A percentile compares a stretch with the other conserved stretches of the same genome.
phyloP scores from a whole-genome alignment of 1,140 invertebrate genomes.

The Neomicropteryx cornuta region DNA sequence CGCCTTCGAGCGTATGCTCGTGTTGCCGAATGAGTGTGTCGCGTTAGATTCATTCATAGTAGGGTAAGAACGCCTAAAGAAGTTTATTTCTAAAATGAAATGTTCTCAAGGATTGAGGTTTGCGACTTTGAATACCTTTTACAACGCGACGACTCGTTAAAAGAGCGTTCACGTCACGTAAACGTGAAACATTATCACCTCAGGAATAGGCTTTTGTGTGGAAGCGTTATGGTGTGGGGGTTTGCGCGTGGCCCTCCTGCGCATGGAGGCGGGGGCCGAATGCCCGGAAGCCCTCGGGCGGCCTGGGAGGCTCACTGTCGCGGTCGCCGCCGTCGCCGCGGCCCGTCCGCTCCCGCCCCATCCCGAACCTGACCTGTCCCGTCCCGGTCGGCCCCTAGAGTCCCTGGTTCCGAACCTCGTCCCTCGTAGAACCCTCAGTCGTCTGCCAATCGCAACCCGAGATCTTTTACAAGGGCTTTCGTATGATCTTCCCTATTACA shows the following conservation, averaged over 20 bases:
- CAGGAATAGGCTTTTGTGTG: conserved; percentile 4
- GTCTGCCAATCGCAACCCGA: conserved; percentile 16
- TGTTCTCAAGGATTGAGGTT: too few species aligned
- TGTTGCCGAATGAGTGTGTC: too few species aligned
- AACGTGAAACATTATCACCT: conserved; percentile 5
- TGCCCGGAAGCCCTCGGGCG: not conserved
- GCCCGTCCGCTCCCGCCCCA: conserved; percentile 9
- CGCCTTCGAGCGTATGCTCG: too few species aligned
- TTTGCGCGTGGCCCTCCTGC: not conserved
- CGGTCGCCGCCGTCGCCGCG: conserved; percentile 13
- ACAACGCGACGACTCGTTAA: too few species aligned
- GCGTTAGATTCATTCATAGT: too few species aligned
- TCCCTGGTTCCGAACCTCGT: conserved; percentile 18
- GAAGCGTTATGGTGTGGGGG: conserved; percentile 1
- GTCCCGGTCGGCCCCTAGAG: not conserved
- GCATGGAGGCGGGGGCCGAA: conserved; percentile 1
- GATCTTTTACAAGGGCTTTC: conserved; percentile 1
- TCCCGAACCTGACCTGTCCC: conserved; percentile 6
- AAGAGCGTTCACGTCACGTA: conserved; percentile 5
- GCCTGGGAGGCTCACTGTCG: conserved; percentile 8
- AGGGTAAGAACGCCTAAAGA: too few species aligned
- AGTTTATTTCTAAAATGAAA: too few species aligned
- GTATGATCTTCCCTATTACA: not conserved
- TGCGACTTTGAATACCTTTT: too few species aligned
- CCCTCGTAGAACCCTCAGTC: conserved; percentile 22